Evolutionary conservation across 92 coral and sea anemone species (phyloP).

Genomic region (Zoanthus solanderi): DNA sequence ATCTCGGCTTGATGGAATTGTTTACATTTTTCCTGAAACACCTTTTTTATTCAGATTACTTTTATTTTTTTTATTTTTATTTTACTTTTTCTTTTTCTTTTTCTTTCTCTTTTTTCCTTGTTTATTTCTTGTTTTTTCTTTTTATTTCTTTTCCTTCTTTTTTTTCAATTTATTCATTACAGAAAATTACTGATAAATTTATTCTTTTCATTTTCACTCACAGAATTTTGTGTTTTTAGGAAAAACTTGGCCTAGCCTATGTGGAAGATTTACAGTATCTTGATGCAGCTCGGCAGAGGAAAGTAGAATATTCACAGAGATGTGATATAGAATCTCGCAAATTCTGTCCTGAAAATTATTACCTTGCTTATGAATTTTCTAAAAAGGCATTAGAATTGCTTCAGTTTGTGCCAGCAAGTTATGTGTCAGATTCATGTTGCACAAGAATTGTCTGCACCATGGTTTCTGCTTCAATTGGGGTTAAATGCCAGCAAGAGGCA

Average conservation of each 20-base stretch:
- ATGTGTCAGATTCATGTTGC: neutral
- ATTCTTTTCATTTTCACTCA: too few relatives aligned
- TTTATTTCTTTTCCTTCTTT: too few relatives aligned
- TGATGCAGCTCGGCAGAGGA: neutral
- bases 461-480: neutral
- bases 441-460: neutral
- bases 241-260: conserved; percentile 34
- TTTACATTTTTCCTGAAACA: too few relatives aligned
- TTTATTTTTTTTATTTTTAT: too few relatives aligned
- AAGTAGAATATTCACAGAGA: neutral
- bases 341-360: neutral
- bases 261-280: neutral
- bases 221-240: neutral
- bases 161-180: too few relatives aligned
- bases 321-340: neutral
- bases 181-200: too few relatives aligned
- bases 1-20: conserved; percentile 7
- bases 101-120: too few relatives aligned
- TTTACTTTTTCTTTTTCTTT: neutral
- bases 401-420: neutral
- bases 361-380: neutral
- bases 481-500: neutral
- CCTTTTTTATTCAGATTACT: neutral
- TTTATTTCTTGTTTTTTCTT: too few relatives aligned
- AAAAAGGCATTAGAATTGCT: neutral